Evolutionary conservation across 2,888 invertebrate genomes (phyloP), one percentile per base, ranked within the genome.

Genomic region (Cephus rjabovi): DNA sequence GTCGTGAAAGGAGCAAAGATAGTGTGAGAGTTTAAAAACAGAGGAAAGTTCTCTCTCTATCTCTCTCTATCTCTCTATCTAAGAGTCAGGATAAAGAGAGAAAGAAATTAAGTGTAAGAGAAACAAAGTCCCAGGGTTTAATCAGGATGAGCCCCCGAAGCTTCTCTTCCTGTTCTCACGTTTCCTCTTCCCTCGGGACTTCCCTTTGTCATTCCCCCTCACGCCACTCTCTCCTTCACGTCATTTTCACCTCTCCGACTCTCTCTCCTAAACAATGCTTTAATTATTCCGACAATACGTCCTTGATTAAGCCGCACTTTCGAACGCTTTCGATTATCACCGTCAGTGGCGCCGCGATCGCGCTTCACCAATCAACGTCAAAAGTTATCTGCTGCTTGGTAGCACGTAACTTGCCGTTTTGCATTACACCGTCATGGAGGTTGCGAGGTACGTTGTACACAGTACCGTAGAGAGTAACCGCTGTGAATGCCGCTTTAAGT

Each of bases 141-240:
- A 90, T 88, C 89, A 87, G 82, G 84, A 89, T 87, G 85, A 85
- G 85, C 81, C 83, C 83, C 85, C 77, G 80, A 76, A 85, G 84
- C 81, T 77, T 40, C 56, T 77, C 76, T 75, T 77, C 74, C 78
- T 77, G 23, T 37, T 74, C 74, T 80, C 70, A 79, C 77, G 73
- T 79, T 76, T 75, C 40, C 69, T 75, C 70, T 74, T 75, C 34
- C 56, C 56, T n/a, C 75, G 23, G 40, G 75, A 56, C 40, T 56
- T 56, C 33, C 31, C 56, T 71, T 35, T 68, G 76, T 30, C 73
- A 40, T 56, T 23, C 74, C 81, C 79, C 77, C 79, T 76, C 70
- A 79, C 56, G 1, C 15, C 75, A 12, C 30, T 3, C 34, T 35
- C 35, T 3, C 3, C n/a, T 11, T 40, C 31, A 56, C 71, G 37